Evolutionary conservation across 2,888 invertebrate species (phyloP), one percentile per base, ranked within the genome.

Genomic region (Gryllus longicercus): DNA sequence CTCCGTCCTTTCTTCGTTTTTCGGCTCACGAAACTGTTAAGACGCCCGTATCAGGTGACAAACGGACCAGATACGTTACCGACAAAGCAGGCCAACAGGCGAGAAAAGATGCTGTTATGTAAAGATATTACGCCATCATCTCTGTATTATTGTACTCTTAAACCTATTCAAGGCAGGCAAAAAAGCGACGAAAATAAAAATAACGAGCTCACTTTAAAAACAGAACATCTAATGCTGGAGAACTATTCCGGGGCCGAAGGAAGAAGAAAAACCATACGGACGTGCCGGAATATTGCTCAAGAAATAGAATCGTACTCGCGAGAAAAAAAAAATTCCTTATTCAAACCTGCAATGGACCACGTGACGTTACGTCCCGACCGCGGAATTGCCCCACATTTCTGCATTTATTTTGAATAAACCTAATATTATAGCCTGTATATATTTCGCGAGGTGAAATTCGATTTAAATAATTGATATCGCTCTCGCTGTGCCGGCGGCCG

Each of bases 131-230:
- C 63, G n/a, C n/a, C 63, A n/a, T 63, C 63, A 18, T 63, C 63
- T n/a, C 63, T 63, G 63, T 63, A 63, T 63, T 63, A 63, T 63
- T 63, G 63, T 63, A 14, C 63, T 63, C 63, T 63, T 63, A 63
- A 63, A 63, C 16, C n/a, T 38, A 38, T 38, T 38, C 38, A 38
- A 8, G 38, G 38, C 8, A 38, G 38, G n/a, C 16, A 63, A 63
- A n/a, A 63, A 63, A 3, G 16, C 63, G 16, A 14, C 63, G n/a
- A 63, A 63, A 63, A 63, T 63, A 63, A 63, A 63, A 63, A 63
- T 63, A 63, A 63, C n/a, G 63, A 63, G 63, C 63, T 63, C 63
- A 63, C 63, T 63, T 63, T 63, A 63, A 63, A 63, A 63, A n/a
- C 63, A n/a, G 63, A 63, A 63, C 63, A n/a, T 63, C 63, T 63